Evolutionary conservation across 2,797 vertebrate genomes (phyloP).

Genomic region (Gastrophryne carolinensis): DNA sequence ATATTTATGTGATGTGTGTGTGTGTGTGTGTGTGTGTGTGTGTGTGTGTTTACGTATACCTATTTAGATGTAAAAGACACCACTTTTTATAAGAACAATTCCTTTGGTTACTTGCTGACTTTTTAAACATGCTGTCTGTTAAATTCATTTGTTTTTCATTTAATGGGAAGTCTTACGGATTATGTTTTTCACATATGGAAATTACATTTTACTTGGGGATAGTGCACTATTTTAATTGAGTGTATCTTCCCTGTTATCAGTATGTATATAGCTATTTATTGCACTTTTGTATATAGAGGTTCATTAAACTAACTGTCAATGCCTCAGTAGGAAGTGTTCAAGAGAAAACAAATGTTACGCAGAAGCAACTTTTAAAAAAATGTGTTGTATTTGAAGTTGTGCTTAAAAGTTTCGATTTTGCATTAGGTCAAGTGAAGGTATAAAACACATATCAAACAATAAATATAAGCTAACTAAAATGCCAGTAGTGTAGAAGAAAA

Average conservation of each 20-base stretch:
- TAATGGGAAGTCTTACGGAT: not conserved
- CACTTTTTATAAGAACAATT: conserved; percentile 10
- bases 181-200: not conserved
- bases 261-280: conserved; percentile 88
- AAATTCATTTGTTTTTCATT: not conserved
- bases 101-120: not conserved
- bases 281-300: conserved; percentile 82
- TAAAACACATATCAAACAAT: not conserved
- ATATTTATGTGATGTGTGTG: not conserved
- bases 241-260: conserved; percentile 6
- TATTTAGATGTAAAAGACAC: not conserved
- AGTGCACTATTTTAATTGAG: not conserved
- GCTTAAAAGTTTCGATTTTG: not conserved
- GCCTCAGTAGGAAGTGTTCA: conserved; percentile 77
- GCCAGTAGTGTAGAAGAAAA: not conserved
- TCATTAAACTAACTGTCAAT: conserved; percentile 81
- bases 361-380: not conserved
- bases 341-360: conserved; percentile 50
- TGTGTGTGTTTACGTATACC: too few relatives aligned
- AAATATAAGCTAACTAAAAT: conserved; percentile 17
- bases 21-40: too few relatives aligned
- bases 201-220: not conserved
- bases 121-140: conserved; percentile 6
- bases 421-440: not conserved
- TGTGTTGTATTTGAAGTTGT: not conserved